These are phyloP conservation scores for Oncorhynchus mykiss DNA, from an alignment of 2,113 vertebrate genomes.

Conservation along the genomic window DNA sequence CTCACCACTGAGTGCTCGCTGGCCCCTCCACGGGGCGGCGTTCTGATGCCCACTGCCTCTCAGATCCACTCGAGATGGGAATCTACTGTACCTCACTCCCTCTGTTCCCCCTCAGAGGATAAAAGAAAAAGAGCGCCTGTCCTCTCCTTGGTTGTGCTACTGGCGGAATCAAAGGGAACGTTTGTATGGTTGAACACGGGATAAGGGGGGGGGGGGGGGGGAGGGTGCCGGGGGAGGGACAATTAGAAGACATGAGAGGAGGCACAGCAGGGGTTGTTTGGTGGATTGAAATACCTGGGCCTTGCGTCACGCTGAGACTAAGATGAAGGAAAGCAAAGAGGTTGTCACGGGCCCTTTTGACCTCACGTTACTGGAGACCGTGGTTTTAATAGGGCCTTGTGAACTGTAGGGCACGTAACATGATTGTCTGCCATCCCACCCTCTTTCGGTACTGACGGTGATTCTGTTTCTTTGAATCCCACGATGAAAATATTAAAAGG, in stretches of 20 bases:
- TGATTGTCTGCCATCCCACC: neutral
- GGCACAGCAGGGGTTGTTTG: neutral
- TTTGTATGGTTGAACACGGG: neutral
- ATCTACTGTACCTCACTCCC: neutral
- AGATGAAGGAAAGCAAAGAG: neutral
- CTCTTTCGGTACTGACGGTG: neutral
- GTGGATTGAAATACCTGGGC: constrained; percentile 1
- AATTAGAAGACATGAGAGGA: constrained; percentile 15
- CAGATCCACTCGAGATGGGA: neutral
- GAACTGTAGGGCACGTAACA: neutral
- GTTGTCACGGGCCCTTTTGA: neutral
- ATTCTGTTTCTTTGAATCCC: neutral
- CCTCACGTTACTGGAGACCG: neutral
- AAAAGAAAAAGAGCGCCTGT: neutral
- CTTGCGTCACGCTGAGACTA: neutral
- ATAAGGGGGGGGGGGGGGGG: neutral
- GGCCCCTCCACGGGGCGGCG: neutral
- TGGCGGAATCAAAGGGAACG: neutral
- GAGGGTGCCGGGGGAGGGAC: neutral
- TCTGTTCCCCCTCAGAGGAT: neutral
- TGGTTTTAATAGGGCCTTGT: neutral
- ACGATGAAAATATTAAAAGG: neutral
- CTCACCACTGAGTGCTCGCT: neutral
- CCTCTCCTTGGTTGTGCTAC: neutral
- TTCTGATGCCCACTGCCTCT: neutral